Base-by-base conservation (phyloP, 1,140 invertebrate genomes). In the Leptinotarsa texana region DNA sequence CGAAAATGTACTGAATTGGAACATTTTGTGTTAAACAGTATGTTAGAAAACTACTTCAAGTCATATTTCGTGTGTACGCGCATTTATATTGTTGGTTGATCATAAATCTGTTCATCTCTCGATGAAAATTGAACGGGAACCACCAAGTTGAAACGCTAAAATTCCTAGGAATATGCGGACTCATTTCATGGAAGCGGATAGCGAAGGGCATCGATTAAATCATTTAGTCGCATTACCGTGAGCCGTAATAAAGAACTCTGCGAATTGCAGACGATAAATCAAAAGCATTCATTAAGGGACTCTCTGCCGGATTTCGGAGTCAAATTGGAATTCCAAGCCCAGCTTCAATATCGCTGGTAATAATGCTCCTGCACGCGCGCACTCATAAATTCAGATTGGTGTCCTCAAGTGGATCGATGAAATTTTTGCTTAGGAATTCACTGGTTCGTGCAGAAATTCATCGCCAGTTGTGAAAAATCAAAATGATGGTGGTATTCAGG, bases 291-390 rank as follows among this genome's bases (percentile, higher is more conserved):
- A 80, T 80, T 80, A 79, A 79, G 78, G 75, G 78, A 76, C 67
- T 78, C 75, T 73, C 76, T 57, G 73, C 75, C 79, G 79, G 78
- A 80, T 80, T 80, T 80, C 78, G 66, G 74, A 74, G 74, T 79
- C 79, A 80, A 80, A 80, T 80, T 80, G 79, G 76, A 80, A 80
- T 80, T 80, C 79, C 79, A 62, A 78, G 65, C 78, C 75, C 72
- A 76, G 75, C 78, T 80, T 77, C 79, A 80, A 80, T 80, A 80
- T 79, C 75, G 79, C 76, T 80, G 79, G 79, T 80, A 80, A 80
- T 80, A 80, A 79, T 80, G 79, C 79, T 73, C 67, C 63, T 75
- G 79, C 79, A 80, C 79, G 79, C 74, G 75, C 77, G 65, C 65
- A n/a, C 24, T 18, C 77, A 72, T 72, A 72, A 72, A 72, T 72